Evolutionary conservation across 2,113 vertebrate species (phyloP).

Genomic region (Oncorhynchus clarkii): DNA sequence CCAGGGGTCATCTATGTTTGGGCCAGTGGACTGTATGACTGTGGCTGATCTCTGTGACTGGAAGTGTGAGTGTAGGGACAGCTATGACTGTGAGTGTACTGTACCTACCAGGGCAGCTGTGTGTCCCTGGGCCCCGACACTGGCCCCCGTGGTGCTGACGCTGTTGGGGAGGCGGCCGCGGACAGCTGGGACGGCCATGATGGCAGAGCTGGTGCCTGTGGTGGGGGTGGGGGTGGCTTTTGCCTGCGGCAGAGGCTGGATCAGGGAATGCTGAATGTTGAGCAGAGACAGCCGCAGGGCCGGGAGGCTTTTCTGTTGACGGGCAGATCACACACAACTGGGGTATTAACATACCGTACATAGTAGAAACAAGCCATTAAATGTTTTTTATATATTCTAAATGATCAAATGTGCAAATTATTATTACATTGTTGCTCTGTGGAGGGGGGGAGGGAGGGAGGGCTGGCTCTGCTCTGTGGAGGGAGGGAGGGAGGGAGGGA

Average conservation of each 20-base stretch:
- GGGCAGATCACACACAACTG: slow-evolving; percentile 5
- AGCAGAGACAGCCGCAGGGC: slow-evolving; percentile 83
- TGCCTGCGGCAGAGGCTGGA: slow-evolving; percentile 71
- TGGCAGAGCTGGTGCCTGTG: slow-evolving; percentile 64
- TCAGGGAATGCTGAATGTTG: slow-evolving; percentile 81
- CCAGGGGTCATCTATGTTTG: background rate
- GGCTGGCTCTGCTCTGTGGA: too few relatives aligned
- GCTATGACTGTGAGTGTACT: slow-evolving; percentile 7
- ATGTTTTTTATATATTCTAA: background rate
- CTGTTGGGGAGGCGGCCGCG: slow-evolving; percentile 81
- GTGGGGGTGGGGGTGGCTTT: slow-evolving; percentile 68
- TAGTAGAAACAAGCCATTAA: background rate
- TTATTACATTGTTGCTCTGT: background rate
- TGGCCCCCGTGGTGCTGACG: slow-evolving; percentile 64
- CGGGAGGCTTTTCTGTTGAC: slow-evolving; percentile 84
- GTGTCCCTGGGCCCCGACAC: slow-evolving; percentile 63
- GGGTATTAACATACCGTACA: background rate
- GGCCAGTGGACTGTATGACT: background rate
- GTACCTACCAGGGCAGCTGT: slow-evolving; percentile 74
- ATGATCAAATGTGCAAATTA: background rate
- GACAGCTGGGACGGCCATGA: slow-evolving; percentile 72
- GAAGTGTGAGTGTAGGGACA: background rate
- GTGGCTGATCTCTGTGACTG: background rate
- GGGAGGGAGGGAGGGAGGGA: too few relatives aligned
- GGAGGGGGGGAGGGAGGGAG: too few relatives aligned